Base-by-base conservation (phyloP, 1,140 invertebrate species). In the Orius laevigatus region DNA sequence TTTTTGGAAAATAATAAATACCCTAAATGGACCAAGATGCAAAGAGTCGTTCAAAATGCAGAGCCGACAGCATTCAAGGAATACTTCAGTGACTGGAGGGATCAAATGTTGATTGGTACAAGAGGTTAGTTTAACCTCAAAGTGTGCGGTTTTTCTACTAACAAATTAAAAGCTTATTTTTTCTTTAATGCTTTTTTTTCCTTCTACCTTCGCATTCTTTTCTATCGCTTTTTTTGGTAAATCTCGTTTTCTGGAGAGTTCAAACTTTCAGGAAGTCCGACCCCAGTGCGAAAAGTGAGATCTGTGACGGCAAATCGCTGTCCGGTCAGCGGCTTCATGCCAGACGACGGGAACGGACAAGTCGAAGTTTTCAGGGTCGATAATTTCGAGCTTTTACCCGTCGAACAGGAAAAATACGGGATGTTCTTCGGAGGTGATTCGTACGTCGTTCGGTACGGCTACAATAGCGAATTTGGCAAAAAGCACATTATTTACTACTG, bases 41-140 rank as follows among this genome's bases (percentile, higher is more conserved):
- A 76, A 56, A 68, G 77, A 57, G 70, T 86, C 14, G 74, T 82
- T 2, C 78, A 85, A 57, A 72, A 72, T 36, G 78, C 75, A 1
- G 83, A 87, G 61, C 77, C 82, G 10, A 71, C 78, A 3, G 68
- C 73, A 1, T 86, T 87, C 63, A 84, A 83, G 53, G 80, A 84
- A 54, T 84, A 83, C 60, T 87, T 87, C 63, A 62, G 66, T 19
- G 73, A 73, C 0, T 87, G 83, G 83, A 72, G 73, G 45, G 79
- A 81, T 36, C 20, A 19, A 19, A 45, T 49, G 5, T 34, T 49
- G 14, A 46, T n/a, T n/a, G 40, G 40, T 14, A 16, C 20, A 25
- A 25, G 25, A 25, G 25, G 25, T 25, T 25, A 25, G 25, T 25
- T 25, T 25, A 25, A 25, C 25, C 25, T 25, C 25, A 25, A 25